Evolutionary conservation across 2,113 vertebrate genomes (phyloP).

Genomic region (Alexandromys fortis): DNA sequence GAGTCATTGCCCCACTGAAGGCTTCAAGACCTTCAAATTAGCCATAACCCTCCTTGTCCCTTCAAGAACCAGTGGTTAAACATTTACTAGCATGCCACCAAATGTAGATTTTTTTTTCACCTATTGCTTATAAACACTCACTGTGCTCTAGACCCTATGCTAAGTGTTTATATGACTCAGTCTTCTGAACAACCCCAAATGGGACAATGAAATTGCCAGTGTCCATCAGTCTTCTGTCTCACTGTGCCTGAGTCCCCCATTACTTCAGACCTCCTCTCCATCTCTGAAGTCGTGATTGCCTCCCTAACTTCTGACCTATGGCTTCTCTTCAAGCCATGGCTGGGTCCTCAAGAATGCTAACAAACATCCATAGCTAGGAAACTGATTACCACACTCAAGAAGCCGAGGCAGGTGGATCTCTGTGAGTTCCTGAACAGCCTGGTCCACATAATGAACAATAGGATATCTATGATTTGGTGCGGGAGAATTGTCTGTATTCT

Average conservation of each 20-base stretch:
- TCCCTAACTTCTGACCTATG: background rate
- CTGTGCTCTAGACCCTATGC: background rate
- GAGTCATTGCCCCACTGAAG: background rate
- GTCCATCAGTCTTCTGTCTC: background rate
- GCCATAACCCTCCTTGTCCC: background rate
- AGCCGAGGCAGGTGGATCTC: too few species aligned
- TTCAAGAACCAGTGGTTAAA: conserved; percentile 5
- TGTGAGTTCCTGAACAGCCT: too few species aligned
- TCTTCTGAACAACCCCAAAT: background rate
- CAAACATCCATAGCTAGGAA: background rate
- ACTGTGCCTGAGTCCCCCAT: background rate
- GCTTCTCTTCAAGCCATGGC: background rate
- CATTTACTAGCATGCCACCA: background rate
- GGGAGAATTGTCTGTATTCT: too few species aligned
- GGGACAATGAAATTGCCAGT: background rate
- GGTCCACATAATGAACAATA: too few species aligned
- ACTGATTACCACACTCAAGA: too few species aligned
- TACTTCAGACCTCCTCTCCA: background rate
- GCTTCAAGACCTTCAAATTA: conserved; percentile 3
- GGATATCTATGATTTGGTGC: too few species aligned
- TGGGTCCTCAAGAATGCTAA: conserved; percentile 6
- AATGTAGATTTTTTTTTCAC: background rate
- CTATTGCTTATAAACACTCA: background rate
- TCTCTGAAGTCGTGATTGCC: background rate
- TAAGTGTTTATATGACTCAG: background rate